Percentiles rank a stretch among this genome's conserved stretches.
phyloP scores from a whole-genome alignment of 2,888 invertebrate species.

The Mechanitis mazaeus region DNA sequence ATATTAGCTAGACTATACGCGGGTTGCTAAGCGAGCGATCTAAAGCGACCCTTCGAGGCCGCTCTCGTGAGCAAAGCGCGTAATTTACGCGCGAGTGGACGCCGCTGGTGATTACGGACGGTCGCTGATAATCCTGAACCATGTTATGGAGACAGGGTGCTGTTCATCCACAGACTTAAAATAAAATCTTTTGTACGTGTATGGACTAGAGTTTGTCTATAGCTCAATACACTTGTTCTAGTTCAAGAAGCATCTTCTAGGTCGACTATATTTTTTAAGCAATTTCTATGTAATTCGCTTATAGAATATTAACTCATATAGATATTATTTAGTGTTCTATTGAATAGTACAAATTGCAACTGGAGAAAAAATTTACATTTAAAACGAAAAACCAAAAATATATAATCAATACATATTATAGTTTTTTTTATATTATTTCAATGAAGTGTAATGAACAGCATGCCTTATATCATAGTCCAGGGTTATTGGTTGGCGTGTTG shows the following conservation, averaged over 20 bases:
- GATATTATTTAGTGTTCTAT: too few species aligned
- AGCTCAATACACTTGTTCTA: too few species aligned
- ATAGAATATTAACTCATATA: too few species aligned
- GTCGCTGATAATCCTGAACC: conserved; percentile 55
- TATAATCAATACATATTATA: not conserved
- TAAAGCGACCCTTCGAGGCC: conserved; percentile 20
- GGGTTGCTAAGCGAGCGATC: conserved; percentile 13
- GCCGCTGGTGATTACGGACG: conserved; percentile 67
- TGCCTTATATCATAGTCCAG: conserved; percentile 34
- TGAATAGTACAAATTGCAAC: too few species aligned
- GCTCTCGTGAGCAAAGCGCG: conserved; percentile 44
- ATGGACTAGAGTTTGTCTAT: too few species aligned
- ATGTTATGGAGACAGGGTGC: conserved; percentile 16
- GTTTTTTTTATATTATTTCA: not conserved
- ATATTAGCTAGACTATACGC: conserved; percentile 5
- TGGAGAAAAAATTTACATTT: too few species aligned
- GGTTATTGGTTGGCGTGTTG: conserved; percentile 33
- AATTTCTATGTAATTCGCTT: too few species aligned
- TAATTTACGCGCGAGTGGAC: conserved; percentile 74
- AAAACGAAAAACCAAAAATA: too few species aligned
- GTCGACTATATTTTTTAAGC: too few species aligned
- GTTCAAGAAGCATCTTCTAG: too few species aligned
- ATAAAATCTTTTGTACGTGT: not conserved
- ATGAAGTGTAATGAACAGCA: conserved; percentile 31
- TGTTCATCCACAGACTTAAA: conserved; percentile 17